phyloP scores from a whole-genome alignment of 2,113 vertebrate species.

The Vimba vimba region DNA sequence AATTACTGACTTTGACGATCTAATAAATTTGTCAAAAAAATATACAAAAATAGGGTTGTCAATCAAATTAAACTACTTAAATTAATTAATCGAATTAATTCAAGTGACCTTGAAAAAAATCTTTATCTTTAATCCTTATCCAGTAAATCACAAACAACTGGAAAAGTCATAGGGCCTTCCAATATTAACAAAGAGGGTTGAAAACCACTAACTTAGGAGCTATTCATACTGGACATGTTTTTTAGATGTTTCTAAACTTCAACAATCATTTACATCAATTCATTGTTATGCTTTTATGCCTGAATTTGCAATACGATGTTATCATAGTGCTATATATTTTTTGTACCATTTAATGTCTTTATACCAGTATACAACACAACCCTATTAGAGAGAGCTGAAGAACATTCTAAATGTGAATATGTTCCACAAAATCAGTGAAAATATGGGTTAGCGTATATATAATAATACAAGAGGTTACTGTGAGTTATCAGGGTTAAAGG shows the following conservation, averaged over 20 bases:
- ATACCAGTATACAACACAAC: not conserved
- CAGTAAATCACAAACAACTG: not conserved
- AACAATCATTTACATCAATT: not conserved
- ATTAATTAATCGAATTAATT: not conserved
- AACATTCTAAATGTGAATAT: constrained; percentile 6
- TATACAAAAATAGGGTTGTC: not conserved
- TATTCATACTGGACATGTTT: not conserved
- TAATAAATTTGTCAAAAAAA: not conserved
- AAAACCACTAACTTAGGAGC: not conserved
- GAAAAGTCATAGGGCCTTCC: not conserved
- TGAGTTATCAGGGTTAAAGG: not conserved
- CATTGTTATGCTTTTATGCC: not conserved
- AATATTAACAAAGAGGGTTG: not conserved
- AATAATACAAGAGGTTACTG: not conserved
- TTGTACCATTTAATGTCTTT: not conserved
- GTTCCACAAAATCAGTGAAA: not conserved
- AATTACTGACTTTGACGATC: not conserved
- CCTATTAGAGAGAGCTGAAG: not conserved
- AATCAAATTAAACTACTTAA: not conserved
- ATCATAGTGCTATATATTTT: not conserved
- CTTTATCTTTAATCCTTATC: not conserved
- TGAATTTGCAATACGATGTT: not conserved
- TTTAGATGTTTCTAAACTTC: not conserved
- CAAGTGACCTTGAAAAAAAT: not conserved
- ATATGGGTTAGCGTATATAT: not conserved